Percentiles rank a stretch among this genome's conserved stretches.
Evolutionary conservation across 2,113 vertebrate species (phyloP).

Genomic region (Todiramphus chloris): DNA sequence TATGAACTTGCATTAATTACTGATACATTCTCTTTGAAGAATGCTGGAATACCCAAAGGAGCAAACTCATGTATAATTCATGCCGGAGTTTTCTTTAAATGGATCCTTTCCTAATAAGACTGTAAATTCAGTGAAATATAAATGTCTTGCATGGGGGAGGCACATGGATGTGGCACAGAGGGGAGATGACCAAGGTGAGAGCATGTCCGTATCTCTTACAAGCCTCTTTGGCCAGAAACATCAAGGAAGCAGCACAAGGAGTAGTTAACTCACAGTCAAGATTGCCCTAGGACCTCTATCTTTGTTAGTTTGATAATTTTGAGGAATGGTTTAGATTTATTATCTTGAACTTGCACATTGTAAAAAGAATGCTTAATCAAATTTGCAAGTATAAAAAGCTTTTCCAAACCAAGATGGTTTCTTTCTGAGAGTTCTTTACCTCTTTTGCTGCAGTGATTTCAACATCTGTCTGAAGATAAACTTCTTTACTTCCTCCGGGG

Average conservation of each 20-base stretch:
- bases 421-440: neutral
- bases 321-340: neutral
- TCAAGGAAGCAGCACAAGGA: neutral
- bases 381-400: neutral
- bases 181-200: neutral
- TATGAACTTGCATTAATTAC: conserved; percentile 56
- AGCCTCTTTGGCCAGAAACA: neutral
- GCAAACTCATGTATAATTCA: conserved; percentile 56
- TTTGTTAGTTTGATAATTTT: neutral
- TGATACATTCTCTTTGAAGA: conserved; percentile 55
- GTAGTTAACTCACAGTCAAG: neutral
- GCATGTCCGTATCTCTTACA: neutral
- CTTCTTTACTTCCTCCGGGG: neutral
- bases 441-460: neutral
- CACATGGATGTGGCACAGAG: neutral
- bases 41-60: conserved; percentile 12
- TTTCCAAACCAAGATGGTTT: neutral
- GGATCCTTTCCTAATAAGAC: neutral
- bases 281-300: neutral
- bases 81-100: conserved; percentile 19
- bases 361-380: neutral
- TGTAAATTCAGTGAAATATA: conserved; percentile 9
- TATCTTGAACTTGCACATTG: neutral
- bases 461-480: neutral
- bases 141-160: neutral